Evolutionary conservation across 1,140 invertebrate species (phyloP), one percentile per base, ranked within the genome.

Genomic region (Heliconius nattereri): DNA sequence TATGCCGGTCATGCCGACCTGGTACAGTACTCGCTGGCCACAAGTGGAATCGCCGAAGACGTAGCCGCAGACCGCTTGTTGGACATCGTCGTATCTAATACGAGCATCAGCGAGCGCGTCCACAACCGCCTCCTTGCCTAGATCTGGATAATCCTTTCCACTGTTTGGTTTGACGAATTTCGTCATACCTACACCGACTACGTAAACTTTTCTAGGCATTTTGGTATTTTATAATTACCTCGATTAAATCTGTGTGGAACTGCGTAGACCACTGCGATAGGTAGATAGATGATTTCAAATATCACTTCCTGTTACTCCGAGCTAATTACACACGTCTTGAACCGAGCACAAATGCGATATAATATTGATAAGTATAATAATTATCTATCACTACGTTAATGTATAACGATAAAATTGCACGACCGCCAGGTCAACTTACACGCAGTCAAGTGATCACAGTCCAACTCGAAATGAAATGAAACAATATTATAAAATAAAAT

Each of bases 121-220:
- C 20, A 95, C 96, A 0, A 99, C 98, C 11, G 98, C 97, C 95
- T 99, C 99, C 90, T 98, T 97, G 13, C 97, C 98, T 96, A 99
- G 97, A 82, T 98, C 96, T 1, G 99, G 99, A 91, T 99, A 99
- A 93, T 99, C 99, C 86, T 97, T 96, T 81, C 97, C 95, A 49
- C 96, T 95, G 84, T 96, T 95, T 66, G 99, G 99, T 93, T 99
- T 99, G 81, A 96, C 91, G 83, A 95, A 95, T 89, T 95, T 99
- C 32, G 99, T 99, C 99, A 99, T 99, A 77, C 98, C 99, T 84
- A 99, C 98, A 80, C 99, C 99, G 84, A 99, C 96, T 77, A 99
- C 98, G 94, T 97, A 99, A 37, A 99, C 98, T 92, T 94, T 95
- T 85, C 84, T 91, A 90, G 85, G 80, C 92, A 93, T 94, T 89